These are phyloP conservation scores for Anas flavirostris DNA, from an alignment of 2,797 vertebrate species.

Conservation along the genomic window DNA sequence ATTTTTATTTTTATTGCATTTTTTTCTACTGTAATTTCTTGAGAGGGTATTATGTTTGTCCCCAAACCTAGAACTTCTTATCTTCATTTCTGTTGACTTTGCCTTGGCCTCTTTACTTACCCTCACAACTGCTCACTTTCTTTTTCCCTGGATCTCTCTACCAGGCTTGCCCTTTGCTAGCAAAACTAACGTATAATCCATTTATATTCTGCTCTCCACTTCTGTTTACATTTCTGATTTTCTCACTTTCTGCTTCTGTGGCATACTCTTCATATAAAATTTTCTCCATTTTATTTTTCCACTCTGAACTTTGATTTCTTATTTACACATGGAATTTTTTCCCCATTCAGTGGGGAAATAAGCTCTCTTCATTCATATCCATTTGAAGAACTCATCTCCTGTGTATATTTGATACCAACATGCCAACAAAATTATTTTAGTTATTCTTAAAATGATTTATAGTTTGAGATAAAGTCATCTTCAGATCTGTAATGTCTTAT, in stretches of 20 bases:
- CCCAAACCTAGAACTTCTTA: not conserved
- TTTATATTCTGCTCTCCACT: conserved; percentile 8
- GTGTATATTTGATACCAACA: not conserved
- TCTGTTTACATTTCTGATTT: conserved; percentile 14
- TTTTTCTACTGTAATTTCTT: not conserved
- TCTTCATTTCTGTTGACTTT: not conserved
- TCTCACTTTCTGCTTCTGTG: not conserved
- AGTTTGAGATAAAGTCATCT: conserved; percentile 24
- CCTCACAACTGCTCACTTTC: not conserved
- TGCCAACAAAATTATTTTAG: conserved; percentile 28
- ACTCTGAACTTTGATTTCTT: conserved; percentile 6
- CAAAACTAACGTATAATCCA: not conserved
- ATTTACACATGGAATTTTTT: not conserved
- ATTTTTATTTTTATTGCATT: not conserved
- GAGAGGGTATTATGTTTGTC: not conserved
- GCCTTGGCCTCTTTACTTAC: not conserved
- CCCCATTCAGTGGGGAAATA: not conserved
- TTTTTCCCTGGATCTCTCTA: not conserved
- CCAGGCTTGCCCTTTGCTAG: not conserved
- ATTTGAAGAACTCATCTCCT: not conserved
- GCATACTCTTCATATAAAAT: not conserved
- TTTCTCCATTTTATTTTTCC: not conserved
- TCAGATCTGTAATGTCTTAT: not conserved
- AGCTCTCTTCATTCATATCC: not conserved
- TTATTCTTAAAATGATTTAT: conserved; percentile 33